These are phyloP conservation scores for Tychaedon coryphoeus DNA, from an alignment of 2,113 vertebrate genomes.

Conservation along the genomic window DNA sequence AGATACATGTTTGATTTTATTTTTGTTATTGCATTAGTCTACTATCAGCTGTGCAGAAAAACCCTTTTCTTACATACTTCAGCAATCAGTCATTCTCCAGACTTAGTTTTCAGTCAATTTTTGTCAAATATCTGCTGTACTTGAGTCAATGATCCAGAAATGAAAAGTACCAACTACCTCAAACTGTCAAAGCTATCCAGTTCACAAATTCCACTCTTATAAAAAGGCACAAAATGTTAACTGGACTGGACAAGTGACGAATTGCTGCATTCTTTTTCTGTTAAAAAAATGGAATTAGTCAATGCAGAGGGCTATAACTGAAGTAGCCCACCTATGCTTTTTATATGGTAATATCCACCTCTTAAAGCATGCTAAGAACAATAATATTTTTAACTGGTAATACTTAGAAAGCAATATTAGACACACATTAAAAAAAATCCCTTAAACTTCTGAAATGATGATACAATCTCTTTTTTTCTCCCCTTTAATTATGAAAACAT, in stretches of 20 bases:
- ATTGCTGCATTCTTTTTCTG: constrained; percentile 18
- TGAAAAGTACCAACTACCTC: constrained; percentile 12
- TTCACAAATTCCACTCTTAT: not conserved
- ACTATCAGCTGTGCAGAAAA: not conserved
- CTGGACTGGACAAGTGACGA: constrained; percentile 14
- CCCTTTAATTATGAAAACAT: not conserved
- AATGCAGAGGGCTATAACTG: not conserved
- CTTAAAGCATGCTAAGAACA: not conserved
- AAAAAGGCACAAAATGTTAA: not conserved
- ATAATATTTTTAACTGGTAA: not conserved
- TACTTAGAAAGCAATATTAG: not conserved
- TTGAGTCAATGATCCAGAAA: constrained; percentile 29
- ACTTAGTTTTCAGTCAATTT: constrained; percentile 27
- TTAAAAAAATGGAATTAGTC: constrained; percentile 6
- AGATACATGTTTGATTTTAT: not conserved
- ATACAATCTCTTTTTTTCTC: not conserved
- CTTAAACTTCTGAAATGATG: not conserved
- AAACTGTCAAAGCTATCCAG: constrained; percentile 6
- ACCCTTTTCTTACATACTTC: not conserved
- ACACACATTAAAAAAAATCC: not conserved
- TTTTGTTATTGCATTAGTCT: not conserved
- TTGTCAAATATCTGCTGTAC: not conserved
- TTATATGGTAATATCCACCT: not conserved
- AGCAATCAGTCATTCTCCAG: not conserved
- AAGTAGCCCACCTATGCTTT: not conserved